Evolutionary conservation across 2,113 vertebrate genomes (phyloP).

Genomic region (Noturus placidus): DNA sequence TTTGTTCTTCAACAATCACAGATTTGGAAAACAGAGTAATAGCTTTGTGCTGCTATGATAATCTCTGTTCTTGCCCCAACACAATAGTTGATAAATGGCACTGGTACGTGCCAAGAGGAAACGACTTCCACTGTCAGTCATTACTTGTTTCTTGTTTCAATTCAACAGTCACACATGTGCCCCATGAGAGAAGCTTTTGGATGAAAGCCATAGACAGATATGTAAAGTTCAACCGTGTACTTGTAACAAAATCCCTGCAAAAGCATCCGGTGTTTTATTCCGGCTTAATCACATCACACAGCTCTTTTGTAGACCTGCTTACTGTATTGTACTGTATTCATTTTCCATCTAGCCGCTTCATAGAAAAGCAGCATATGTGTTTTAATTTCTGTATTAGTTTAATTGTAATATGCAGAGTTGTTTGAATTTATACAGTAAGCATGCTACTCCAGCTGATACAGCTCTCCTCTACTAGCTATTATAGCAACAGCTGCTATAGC

Average conservation of each 20-base stretch:
- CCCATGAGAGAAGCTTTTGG: conserved; percentile 21
- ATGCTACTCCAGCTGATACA: conserved; percentile 1
- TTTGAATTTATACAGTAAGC: not conserved
- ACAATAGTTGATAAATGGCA: conserved; percentile 28
- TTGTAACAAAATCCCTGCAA: conserved; percentile 44
- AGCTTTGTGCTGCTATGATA: conserved; percentile 18
- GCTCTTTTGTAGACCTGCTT: not conserved
- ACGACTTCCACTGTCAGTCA: conserved; percentile 40
- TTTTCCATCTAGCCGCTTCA: too few relatives aligned
- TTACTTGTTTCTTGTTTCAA: conserved; percentile 34
- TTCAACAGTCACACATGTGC: conserved; percentile 26
- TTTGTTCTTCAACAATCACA: conserved; percentile 15
- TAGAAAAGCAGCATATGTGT: not conserved
- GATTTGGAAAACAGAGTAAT: conserved; percentile 27
- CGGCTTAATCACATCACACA: conserved; percentile 45
- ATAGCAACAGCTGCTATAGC: not conserved
- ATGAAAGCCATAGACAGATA: conserved; percentile 46
- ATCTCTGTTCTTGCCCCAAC: conserved; percentile 12
- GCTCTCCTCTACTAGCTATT: not conserved
- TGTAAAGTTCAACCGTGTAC: conserved; percentile 35
- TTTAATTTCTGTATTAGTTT: not conserved
- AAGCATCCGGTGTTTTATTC: conserved; percentile 32
- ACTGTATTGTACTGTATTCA: not conserved
- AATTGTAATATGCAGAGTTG: not conserved
- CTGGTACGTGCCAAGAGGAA: conserved; percentile 29